Evolutionary conservation across 2,797 vertebrate species (phyloP).

Genomic region (Bufotes viridis): DNA sequence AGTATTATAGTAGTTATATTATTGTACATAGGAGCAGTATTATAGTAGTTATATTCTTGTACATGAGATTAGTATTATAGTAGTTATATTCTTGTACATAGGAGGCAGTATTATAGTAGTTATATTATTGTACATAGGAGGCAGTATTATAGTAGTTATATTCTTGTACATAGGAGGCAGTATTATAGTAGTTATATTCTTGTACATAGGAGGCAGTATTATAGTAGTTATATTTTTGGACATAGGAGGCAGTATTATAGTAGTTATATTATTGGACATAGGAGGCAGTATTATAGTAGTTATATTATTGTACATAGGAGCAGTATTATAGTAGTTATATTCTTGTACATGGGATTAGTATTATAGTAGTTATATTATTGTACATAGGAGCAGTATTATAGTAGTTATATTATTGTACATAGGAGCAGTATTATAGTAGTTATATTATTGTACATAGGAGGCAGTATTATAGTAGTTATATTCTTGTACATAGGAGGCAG

Average conservation of each 20-base stretch:
- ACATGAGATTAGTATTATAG: neutral
- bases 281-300: slow-evolving; percentile 1
- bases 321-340: slow-evolving; percentile 20
- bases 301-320: neutral
- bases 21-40: neutral
- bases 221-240: slow-evolving; percentile 13
- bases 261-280: slow-evolving; percentile 1
- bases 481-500: neutral
- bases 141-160: slow-evolving; percentile 9
- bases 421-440: slow-evolving; percentile 1
- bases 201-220: slow-evolving; percentile 5
- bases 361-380: slow-evolving; percentile 20
- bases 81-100: slow-evolving; percentile 10
- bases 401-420: slow-evolving; percentile 4
- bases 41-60: slow-evolving; percentile 4
- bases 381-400: slow-evolving; percentile 10
- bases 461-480: slow-evolving; percentile 12
- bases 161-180: neutral
- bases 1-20: slow-evolving; percentile 22
- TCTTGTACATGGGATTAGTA: neutral
- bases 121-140: neutral
- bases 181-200: slow-evolving; percentile 9
- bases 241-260: neutral
- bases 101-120: slow-evolving; percentile 1
- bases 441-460: neutral